phyloP scores from a whole-genome alignment of 2,888 invertebrate species.

The Xestobium rufovillosum region DNA sequence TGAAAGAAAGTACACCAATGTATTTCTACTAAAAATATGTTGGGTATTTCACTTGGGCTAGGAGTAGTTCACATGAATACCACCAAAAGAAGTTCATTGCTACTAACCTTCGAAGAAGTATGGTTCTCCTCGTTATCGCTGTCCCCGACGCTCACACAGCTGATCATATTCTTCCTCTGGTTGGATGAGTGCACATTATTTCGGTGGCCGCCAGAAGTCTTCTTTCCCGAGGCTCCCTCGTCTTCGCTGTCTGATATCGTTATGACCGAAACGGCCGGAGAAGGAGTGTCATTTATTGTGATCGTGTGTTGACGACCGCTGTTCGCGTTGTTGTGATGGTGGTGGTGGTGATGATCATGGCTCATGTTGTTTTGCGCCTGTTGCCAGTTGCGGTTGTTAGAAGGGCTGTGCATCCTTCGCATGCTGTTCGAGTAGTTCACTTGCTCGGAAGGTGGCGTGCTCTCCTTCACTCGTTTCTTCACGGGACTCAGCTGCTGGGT shows the following conservation, averaged over 20 bases:
- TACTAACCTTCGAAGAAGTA: slow-evolving; percentile 43
- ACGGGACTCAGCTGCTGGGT: slow-evolving; percentile 93
- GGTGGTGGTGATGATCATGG: slow-evolving; percentile 27
- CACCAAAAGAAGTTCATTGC: slow-evolving; percentile 12
- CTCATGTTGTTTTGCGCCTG: slow-evolving; percentile 36
- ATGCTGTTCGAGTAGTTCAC: slow-evolving; percentile 27
- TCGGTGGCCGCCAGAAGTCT: slow-evolving; percentile 25
- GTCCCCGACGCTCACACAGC: slow-evolving; percentile 71
- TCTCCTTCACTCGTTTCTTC: slow-evolving; percentile 94
- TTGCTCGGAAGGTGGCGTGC: slow-evolving; percentile 70
- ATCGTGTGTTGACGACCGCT: slow-evolving; percentile 71
- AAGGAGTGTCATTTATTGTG: slow-evolving; percentile 91
- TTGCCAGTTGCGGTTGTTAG: slow-evolving; percentile 41
- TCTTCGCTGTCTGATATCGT: slow-evolving; percentile 95
- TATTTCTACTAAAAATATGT: slow-evolving; percentile 9
- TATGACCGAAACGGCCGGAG: slow-evolving; percentile 90
- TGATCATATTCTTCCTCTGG: slow-evolving; percentile 62
- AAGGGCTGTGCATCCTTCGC: slow-evolving; percentile 38
- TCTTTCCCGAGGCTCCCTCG: slow-evolving; percentile 53
- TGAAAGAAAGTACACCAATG: slow-evolving; percentile 33
- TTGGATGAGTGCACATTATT: slow-evolving; percentile 9
- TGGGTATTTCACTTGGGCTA: slow-evolving; percentile 9
- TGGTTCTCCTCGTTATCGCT: slow-evolving; percentile 63
- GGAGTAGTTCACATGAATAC: slow-evolving; percentile 7
- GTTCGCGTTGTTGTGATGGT: slow-evolving; percentile 40